Evolutionary conservation across 2,113 vertebrate genomes (phyloP).

Genomic region (Chloroceryle aenea): DNA sequence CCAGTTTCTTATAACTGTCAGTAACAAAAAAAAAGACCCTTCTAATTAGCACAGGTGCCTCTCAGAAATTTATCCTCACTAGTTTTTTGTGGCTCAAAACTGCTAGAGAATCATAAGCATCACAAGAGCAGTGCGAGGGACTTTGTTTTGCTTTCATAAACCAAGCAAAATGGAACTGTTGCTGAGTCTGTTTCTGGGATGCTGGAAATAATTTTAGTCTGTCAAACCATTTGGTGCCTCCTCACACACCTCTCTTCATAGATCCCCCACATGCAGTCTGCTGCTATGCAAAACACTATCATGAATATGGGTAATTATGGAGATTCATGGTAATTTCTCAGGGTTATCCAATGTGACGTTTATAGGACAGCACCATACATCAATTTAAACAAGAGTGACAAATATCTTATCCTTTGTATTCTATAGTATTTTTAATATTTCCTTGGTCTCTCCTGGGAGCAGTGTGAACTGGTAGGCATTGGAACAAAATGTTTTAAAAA

Average conservation of each 20-base stretch:
- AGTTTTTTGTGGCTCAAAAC: conserved; percentile 56
- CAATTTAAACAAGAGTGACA: conserved; percentile 87
- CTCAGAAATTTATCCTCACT: conserved; percentile 61
- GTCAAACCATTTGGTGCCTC: conserved; percentile 72
- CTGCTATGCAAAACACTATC: conserved; percentile 87
- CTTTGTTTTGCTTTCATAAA: conserved; percentile 54
- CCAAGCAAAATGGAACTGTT: conserved; percentile 58
- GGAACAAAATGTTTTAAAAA: conserved; percentile 62
- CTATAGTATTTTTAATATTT: conserved; percentile 76
- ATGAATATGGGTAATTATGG: conserved; percentile 94
- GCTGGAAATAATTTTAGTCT: conserved; percentile 81
- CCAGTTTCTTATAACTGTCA: not conserved
- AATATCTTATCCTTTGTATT: conserved; percentile 86
- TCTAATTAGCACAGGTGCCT: conserved; percentile 29
- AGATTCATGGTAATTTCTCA: conserved; percentile 89
- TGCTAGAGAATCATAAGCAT: conserved; percentile 41
- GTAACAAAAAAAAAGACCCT: conserved; percentile 7
- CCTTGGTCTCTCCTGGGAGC: conserved; percentile 64
- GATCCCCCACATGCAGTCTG: conserved; percentile 45
- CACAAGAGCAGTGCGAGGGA: not conserved
- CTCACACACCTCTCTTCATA: not conserved
- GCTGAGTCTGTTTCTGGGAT: conserved; percentile 76
- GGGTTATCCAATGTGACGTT: conserved; percentile 90
- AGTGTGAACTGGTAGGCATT: conserved; percentile 57
- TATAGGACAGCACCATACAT: conserved; percentile 87